Conservation (phyloP, 2,113 vertebrate species). For the Parus major region DNA sequence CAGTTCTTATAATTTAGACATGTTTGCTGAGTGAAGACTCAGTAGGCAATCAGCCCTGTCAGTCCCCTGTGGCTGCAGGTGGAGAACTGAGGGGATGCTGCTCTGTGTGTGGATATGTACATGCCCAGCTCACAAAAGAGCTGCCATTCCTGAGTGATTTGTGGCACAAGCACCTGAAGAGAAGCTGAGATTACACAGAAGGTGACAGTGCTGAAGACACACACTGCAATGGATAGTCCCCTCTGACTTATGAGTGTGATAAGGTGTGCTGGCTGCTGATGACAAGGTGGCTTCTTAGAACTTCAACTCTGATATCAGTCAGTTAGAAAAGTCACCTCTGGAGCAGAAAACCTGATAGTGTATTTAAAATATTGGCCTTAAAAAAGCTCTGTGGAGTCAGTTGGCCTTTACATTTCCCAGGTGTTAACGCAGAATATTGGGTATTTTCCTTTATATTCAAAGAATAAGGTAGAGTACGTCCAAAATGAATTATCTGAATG, state of each 20-base stretch:
- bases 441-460: background rate
- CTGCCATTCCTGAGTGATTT: constrained; percentile 10
- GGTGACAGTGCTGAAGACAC: background rate
- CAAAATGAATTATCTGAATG: background rate
- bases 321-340: background rate
- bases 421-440: background rate
- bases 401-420: background rate
- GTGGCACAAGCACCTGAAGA: background rate
- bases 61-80: background rate
- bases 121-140: background rate
- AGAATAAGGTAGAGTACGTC: background rate
- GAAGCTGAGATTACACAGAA: background rate
- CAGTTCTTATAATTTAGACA: background rate
- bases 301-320: background rate
- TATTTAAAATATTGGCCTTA: background rate
- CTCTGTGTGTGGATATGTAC: background rate
- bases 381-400: background rate
- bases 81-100: background rate
- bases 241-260: background rate
- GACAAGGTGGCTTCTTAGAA: background rate
- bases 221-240: background rate
- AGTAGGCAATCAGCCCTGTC: background rate
- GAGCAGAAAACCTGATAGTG: background rate
- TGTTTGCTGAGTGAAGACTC: background rate
- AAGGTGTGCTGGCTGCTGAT: background rate